A percentile compares a stretch with the other conserved stretches of the same genome.
phyloP scores from a whole-genome alignment of 2,113 vertebrate species.

The Geococcyx californianus region DNA sequence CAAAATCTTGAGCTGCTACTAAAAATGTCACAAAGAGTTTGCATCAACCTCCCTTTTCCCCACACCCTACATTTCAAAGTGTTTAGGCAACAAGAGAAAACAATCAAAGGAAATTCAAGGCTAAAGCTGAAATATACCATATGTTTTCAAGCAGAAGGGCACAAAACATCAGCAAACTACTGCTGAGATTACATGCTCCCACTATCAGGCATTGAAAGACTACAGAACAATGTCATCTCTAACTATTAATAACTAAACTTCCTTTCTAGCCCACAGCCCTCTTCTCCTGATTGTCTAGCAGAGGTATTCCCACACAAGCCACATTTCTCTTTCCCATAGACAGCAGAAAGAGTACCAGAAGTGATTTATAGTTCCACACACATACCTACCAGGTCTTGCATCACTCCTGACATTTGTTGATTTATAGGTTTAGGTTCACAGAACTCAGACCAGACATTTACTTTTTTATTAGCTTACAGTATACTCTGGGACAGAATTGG shows the following conservation, averaged over 20 bases:
- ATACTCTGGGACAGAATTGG: background rate
- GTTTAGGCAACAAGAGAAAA: slow-evolving; percentile 46
- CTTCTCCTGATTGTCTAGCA: slow-evolving; percentile 39
- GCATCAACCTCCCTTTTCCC: slow-evolving; percentile 18
- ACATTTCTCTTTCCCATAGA: background rate
- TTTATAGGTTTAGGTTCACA: background rate
- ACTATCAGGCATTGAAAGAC: slow-evolving; percentile 56
- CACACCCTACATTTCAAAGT: slow-evolving; percentile 65
- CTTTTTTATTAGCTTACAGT: background rate
- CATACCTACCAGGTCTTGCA: background rate
- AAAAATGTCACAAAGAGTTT: slow-evolving; percentile 46
- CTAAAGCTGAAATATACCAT: slow-evolving; percentile 19
- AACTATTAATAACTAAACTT: slow-evolving; percentile 61
- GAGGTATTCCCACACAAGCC: background rate
- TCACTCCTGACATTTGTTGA: background rate
- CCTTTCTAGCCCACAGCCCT: slow-evolving; percentile 28
- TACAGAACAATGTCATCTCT: slow-evolving; percentile 52
- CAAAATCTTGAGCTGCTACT: background rate
- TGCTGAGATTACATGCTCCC: slow-evolving; percentile 39
- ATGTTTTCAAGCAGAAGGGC: slow-evolving; percentile 50
- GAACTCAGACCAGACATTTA: background rate
- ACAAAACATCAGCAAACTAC: slow-evolving; percentile 53
- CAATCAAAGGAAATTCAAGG: slow-evolving; percentile 63
- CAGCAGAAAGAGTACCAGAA: background rate
- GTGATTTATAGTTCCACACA: background rate